phyloP scores from a whole-genome alignment of 1,140 invertebrate genomes.

The Diorhabda sublineata region DNA sequence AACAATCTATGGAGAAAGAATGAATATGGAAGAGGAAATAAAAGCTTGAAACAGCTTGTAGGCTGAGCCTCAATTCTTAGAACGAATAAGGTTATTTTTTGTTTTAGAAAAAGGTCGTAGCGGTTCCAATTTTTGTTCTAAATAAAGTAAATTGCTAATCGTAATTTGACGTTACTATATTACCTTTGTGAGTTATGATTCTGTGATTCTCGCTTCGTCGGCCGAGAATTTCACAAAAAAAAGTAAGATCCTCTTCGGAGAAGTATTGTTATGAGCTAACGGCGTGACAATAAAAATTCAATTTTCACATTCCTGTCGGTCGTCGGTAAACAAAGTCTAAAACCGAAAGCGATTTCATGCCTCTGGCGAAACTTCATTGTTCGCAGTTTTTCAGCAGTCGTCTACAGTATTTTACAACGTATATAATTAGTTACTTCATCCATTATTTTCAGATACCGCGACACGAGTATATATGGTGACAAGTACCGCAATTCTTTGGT shows the following conservation, averaged over 20 bases:
- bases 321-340: constrained; percentile 16
- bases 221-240: constrained; percentile 17
- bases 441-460: constrained; percentile 22
- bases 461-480: constrained; percentile 23
- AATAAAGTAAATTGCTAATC: background rate
- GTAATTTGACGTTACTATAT: background rate
- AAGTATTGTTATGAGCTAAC: constrained; percentile 26
- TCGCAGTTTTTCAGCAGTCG: constrained; percentile 25
- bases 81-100: too few relatives aligned
- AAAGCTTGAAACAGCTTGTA: too few relatives aligned
- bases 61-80: too few relatives aligned
- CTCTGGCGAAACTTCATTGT: constrained; percentile 23
- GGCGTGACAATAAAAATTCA: constrained; percentile 41
- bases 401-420: constrained; percentile 32
- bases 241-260: constrained; percentile 13
- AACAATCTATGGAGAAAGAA: too few relatives aligned
- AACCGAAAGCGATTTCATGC: background rate
- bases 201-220: constrained; percentile 11
- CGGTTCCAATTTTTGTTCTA: background rate
- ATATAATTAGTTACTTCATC: constrained; percentile 38
- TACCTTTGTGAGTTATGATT: constrained; percentile 15
- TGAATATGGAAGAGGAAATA: too few relatives aligned
- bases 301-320: constrained; percentile 38
- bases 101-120: too few relatives aligned
- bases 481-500: constrained; percentile 10